Evolutionary conservation across 2,797 vertebrate species (phyloP), one percentile per base, ranked within the genome.

Genomic region (Carcharodon carcharias): DNA sequence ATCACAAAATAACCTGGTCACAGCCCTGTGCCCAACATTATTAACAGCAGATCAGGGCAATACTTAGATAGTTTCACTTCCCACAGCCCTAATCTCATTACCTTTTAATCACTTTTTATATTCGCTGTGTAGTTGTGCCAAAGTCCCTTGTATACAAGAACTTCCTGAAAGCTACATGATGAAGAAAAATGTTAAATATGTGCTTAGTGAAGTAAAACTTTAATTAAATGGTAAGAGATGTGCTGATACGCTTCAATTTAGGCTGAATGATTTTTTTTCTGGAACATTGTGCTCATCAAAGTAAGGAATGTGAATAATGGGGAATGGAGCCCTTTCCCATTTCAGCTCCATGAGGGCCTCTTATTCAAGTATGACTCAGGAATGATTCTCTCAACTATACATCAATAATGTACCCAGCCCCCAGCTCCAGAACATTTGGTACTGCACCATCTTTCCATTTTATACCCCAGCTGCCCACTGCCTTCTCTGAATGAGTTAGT

Each of bases 21-120:
- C 89, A 63, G 35, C 35, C 21, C 58, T 18, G 58, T 31, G 56
- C 88, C 56, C 31, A 56, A 91, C 18, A n/a, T 92, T 65, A 92
- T 92, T 63, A 92, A 63, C 58, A 92, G 26, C 6, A 65, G 35
- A 93, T 40, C 58, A 65, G 91, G n/a, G 35, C n/a, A 65, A 65
- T 9, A 65, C 61, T 65, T 23, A 58, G 26, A 35, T 12, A 40
- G 61, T n/a, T 31, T 35, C 61, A 45, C 45, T 93, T 93, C 91
- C 91, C 91, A 93, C 91, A 26, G 91, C n/a, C n/a, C n/a, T 93
- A 26, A 93, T 93, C 91, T 67, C n/a, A 67, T 65, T 65, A 92
- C 35, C 89, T 92, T 92, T 35, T 92, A 65, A 92, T 93, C 91
- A 93, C 63, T 93, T 67, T 45, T 65, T n/a, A 12, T 93, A 93